Evolutionary conservation across 2,113 vertebrate species (phyloP), one percentile per base, ranked within the genome.

Genomic region (Cinclus cinclus): DNA sequence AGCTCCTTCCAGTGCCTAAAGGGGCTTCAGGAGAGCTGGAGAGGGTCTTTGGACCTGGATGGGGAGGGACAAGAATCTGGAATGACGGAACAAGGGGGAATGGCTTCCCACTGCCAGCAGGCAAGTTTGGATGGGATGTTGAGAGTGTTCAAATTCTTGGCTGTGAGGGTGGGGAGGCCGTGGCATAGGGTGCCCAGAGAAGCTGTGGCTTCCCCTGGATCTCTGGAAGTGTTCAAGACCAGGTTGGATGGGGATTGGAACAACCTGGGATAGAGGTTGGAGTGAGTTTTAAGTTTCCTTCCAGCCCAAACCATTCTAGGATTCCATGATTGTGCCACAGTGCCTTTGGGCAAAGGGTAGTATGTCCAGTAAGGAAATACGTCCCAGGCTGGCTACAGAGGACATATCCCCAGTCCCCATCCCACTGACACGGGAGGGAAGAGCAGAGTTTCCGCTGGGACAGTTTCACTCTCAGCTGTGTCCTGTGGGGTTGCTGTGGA

Each of bases 381-480:
- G 42, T 49, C 25, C 46, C 52, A 49, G 42, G 76, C 62, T 78
- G 80, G 75, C 59, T 27, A 28, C 8, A 4, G n/a, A 25, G 24
- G 42, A 6, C 8, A 5, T 13, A 10, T 19, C 63, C 83, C 49
- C 16, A 8, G 0, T 41, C 19, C 33, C 27, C 30, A 16, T 64
- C 58, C 74, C 10, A 2, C 7, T 30, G 67, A 11, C 42, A 5
- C 0, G 1, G 27, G 16, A 76, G 47, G 67, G 58, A 62, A 37
- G 50, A 42, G 52, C n/a, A 74, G 31, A 5, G 22, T 76, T 87
- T 71, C 18, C 35, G 8, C 49, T 7, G 4, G 73, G 39, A 44
- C 16, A 3, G 19, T 70, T 75, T 42, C 7, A 1, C 46, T 77
- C n/a, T 62, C 18, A 4, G 1, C 62, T 0, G 0, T 47, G 62